A percentile compares a stretch with the other conserved stretches of the same genome.
Evolutionary conservation across 2,113 vertebrate species (phyloP).

Genomic region (Onychorhynchus coronatus): DNA sequence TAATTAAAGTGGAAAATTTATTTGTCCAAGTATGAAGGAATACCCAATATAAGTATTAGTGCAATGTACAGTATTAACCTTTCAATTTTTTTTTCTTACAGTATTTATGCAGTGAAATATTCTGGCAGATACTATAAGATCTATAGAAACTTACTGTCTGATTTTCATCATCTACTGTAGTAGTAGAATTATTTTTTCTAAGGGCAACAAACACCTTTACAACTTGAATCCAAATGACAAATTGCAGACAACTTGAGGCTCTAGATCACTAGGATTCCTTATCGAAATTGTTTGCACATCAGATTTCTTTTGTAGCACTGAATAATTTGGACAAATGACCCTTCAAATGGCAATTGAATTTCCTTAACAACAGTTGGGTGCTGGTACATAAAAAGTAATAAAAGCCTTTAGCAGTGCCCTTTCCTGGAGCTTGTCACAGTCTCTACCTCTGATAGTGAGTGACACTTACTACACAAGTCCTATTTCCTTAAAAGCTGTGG

Average conservation of each 20-base stretch:
- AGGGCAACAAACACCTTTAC: not conserved
- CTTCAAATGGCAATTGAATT: constrained; percentile 71
- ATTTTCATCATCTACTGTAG: not conserved
- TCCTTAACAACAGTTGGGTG: constrained; percentile 65
- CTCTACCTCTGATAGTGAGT: constrained; percentile 51
- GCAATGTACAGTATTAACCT: not conserved
- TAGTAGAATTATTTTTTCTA: not conserved
- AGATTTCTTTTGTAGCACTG: constrained; percentile 57
- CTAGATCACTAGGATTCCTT: constrained; percentile 46
- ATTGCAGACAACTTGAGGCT: not conserved
- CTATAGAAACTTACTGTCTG: not conserved
- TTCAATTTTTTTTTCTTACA: not conserved
- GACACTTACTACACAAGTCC: constrained; percentile 64
- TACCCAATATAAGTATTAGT: not conserved
- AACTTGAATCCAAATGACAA: not conserved
- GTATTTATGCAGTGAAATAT: not conserved
- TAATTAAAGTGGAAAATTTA: not conserved
- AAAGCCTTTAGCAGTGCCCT: constrained; percentile 54
- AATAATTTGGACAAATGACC: constrained; percentile 72
- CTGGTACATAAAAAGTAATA: constrained; percentile 72
- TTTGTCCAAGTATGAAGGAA: not conserved
- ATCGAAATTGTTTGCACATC: constrained; percentile 70
- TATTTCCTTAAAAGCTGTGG: constrained; percentile 54
- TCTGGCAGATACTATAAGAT: not conserved
- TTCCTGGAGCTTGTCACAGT: constrained; percentile 70